A percentile compares a stretch with the other conserved stretches of the same genome.
Evolutionary conservation across 1,140 invertebrate species (phyloP).

Genomic region (Drosophila tsacasi): DNA sequence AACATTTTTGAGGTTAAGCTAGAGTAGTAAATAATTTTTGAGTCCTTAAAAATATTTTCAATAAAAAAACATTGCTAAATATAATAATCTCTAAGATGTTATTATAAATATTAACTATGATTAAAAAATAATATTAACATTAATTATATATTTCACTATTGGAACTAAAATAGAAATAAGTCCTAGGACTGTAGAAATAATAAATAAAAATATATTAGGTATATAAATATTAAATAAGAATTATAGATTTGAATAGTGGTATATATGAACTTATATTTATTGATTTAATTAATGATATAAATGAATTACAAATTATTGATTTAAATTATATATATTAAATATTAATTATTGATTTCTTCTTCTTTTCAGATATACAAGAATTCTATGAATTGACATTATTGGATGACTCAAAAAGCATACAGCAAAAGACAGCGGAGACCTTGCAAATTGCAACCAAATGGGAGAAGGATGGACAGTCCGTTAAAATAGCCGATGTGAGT

Average conservation of each 20-base stretch:
- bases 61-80: neutral
- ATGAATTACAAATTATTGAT: too few relatives aligned
- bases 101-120: neutral
- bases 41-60: too few relatives aligned
- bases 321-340: neutral
- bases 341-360: slow-evolving; percentile 66
- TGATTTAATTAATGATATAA: too few relatives aligned
- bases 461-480: slow-evolving; percentile 88
- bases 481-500: slow-evolving; percentile 83
- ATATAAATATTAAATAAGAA: neutral
- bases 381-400: slow-evolving; percentile 98
- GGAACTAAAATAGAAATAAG: neutral
- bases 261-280: too few relatives aligned
- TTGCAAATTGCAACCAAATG: slow-evolving; percentile 98
- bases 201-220: too few relatives aligned
- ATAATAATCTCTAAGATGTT: neutral
- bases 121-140: neutral
- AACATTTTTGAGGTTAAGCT: too few relatives aligned
- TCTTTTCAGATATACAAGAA: slow-evolving; percentile 97
- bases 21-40: too few relatives aligned
- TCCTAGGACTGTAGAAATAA: neutral
- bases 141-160: neutral
- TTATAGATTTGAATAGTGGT: too few relatives aligned
- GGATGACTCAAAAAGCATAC: slow-evolving; percentile 97
- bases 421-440: slow-evolving; percentile 98